Evolutionary conservation across 2,113 vertebrate genomes (phyloP), one percentile per base, ranked within the genome.

Genomic region (Paraplagusia blochii): DNA sequence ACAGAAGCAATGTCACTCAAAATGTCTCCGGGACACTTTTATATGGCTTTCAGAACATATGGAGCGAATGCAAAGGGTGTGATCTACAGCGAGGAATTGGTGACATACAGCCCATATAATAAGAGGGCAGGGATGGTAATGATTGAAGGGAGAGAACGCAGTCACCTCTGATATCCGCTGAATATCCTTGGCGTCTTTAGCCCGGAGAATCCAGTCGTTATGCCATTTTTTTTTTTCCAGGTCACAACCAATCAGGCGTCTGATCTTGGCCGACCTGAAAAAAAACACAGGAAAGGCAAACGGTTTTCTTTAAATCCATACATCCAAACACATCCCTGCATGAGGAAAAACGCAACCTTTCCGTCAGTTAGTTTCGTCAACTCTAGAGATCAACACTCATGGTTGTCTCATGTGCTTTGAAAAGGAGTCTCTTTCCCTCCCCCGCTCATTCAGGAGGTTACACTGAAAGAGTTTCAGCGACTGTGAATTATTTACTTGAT

Each of bases 401-500:
- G 17, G 34, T 44, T 78, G 57, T 80, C 77, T 69, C 72, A 72
- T 66, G 72, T 70, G 71, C 60, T 74, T 74, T 66, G 44, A 59
- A 29, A 29, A 29, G 36, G 45, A 51, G 33, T 58, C 45, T 65
- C 69, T 56, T 72, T 61, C 69, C 66, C 65, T 73, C 69, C 42
- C 72, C 64, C 55, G 39, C 74, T 67, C 68, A 64, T 67, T 79
- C 60, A 48, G 68, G 68, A 82, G 63, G 73, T 85, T 84, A 91
- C 89, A 91, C 58, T 52, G 79, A 90, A 92, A 92, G 87, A 89
- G 88, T 91, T 90, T 91, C 87, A 91, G 80, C 80, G 58, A 76
- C 74, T 83, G 82, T 91, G 84, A 92, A 92, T 90, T 88, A 91
- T 91, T 91, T 86, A 91, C 83, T 77, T 65, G 74, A 81, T 82